Conservation (phyloP, 2,888 invertebrate genomes). For the Ellobium chinense region DNA sequence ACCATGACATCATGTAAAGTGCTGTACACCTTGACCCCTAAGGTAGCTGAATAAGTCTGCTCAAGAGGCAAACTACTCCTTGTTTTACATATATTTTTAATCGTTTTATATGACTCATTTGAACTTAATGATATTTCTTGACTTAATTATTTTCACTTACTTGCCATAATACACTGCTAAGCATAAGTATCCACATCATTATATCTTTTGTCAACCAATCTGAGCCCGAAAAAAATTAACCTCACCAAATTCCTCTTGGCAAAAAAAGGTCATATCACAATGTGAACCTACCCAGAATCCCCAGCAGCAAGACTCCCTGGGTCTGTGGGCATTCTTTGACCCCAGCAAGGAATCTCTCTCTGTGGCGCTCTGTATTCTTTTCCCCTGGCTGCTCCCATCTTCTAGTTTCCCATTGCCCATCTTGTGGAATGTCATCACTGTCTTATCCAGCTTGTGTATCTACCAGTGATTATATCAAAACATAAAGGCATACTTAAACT, state of each 20-base stretch:
- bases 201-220: too few relatives aligned
- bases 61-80: too few relatives aligned
- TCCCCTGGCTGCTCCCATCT: not conserved
- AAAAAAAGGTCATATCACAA: too few relatives aligned
- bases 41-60: too few relatives aligned
- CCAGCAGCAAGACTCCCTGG: not conserved
- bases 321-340: not conserved
- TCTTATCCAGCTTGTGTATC: not conserved
- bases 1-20: too few relatives aligned
- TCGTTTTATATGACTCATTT: not conserved
- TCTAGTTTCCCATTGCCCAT: not conserved
- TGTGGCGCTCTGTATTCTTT: not conserved
- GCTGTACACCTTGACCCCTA: too few relatives aligned
- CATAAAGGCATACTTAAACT: too few relatives aligned
- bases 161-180: too few relatives aligned
- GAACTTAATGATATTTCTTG: not conserved
- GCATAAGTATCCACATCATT: too few relatives aligned
- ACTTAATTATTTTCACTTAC: too few relatives aligned
- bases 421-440: not conserved
- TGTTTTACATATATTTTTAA: not conserved
- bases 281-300: constrained; percentile 29
- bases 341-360: not conserved
- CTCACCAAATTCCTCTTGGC: too few relatives aligned
- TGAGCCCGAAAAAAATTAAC: too few relatives aligned
- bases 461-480: not conserved